These are phyloP conservation scores for Hyles euphorbiae DNA, from an alignment of 1,140 invertebrate species.

Conservation along the genomic window DNA sequence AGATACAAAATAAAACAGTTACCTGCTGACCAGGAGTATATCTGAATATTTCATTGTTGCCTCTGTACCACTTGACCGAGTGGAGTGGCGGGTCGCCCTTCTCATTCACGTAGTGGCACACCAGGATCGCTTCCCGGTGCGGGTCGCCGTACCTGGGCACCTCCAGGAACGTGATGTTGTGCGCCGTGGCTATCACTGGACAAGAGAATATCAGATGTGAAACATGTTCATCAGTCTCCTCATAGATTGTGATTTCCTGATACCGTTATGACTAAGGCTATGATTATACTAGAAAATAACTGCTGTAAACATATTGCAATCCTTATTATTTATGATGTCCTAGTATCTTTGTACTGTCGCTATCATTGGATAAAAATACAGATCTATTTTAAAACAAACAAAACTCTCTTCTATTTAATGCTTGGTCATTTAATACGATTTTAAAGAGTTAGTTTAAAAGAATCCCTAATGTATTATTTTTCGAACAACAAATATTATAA, in stretches of 20 bases:
- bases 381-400: no score
- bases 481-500: no score
- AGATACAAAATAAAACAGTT: constrained; percentile 1
- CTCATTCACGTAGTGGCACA: constrained; percentile 59
- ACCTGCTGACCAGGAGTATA: constrained; percentile 67
- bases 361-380: no score
- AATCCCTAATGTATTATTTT: no score
- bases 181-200: constrained; percentile 60
- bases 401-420: no score
- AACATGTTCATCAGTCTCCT: neutral
- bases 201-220: constrained; percentile 10
- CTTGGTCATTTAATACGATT: no score
- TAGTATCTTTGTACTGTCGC: no score
- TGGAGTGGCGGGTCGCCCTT: constrained; percentile 50
- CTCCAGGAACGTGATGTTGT: constrained; percentile 64
- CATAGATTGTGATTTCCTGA: neutral
- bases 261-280: no score
- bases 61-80: constrained; percentile 66
- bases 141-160: constrained; percentile 61
- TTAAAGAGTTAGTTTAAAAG: no score
- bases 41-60: constrained; percentile 61
- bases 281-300: no score
- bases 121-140: constrained; percentile 40
- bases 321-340: no score
- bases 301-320: no score